Evolutionary conservation across 2,113 vertebrate genomes (phyloP), one percentile per base, ranked within the genome.

Genomic region (Meleagris gallopavo): DNA sequence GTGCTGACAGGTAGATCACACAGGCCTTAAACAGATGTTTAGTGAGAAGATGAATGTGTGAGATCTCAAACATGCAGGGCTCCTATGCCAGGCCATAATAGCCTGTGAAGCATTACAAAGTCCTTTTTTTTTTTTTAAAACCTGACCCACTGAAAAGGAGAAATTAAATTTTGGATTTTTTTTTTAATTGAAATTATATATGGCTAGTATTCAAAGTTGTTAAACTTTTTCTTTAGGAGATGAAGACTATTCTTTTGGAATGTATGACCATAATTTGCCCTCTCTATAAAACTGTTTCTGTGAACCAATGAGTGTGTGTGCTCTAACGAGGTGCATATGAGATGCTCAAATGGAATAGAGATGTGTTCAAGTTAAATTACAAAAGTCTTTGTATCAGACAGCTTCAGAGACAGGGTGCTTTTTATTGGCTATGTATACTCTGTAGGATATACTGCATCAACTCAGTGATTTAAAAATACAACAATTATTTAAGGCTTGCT

Each of bases 1-100:
- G 83, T 95, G 97, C 97, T 98, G 97, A 98, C 97, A 97, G 97
- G 97, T 97, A 97, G 97, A 98, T 97, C 98, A 98, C 97, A 98
- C 95, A 89, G 94, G 95, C 96, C 95, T 98, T 97, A 98, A 98
- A 97, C 97, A 98, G 97, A 97, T 98, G 97, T 98, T 98, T 98
- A 98, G 97, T 74, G 76, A 90, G 94, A 96, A 97, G 97, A 97
- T 96, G 96, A 97, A 98, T 96, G 97, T 72, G 62, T 93, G 97
- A 89, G 87, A 95, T 97, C 94, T 96, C 97, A 96, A 73, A 95
- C 86, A 32, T 17, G 64, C 89, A 87, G 90, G 8, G 52, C 79
- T 96, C 92, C 95, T 97, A 96, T 93, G 79, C 95, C 87, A 85
- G 96, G 80, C 89, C 95, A 86, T 95, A 95, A 61, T 66, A 84